Conservation (phyloP, 2,888 invertebrate species). For the Biston stratarius region DNA sequence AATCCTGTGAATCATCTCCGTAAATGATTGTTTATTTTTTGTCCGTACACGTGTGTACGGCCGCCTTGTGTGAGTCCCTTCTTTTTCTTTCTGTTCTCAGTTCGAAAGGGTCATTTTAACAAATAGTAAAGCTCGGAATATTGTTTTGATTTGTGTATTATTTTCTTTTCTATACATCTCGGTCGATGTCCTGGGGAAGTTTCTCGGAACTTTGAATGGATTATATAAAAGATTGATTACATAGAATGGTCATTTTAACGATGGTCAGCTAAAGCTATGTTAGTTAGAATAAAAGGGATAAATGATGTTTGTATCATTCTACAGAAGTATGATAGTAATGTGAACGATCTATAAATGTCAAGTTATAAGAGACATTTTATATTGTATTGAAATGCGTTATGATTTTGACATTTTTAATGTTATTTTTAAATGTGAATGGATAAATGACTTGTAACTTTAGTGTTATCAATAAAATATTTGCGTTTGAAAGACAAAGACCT, state of each 20-base stretch:
- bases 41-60: constrained; percentile 55
- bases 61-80: constrained; percentile 51
- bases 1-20: constrained; percentile 20
- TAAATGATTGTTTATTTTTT: constrained; percentile 58
- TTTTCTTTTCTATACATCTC: constrained; percentile 30
- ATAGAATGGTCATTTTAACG: constrained; percentile 27
- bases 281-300: constrained; percentile 1
- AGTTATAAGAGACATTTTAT: too few species aligned
- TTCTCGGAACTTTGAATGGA: constrained; percentile 40
- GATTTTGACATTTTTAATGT: too few species aligned
- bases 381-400: too few species aligned
- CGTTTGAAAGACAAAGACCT: too few species aligned
- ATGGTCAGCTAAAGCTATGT: constrained; percentile 19
- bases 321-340: too few species aligned
- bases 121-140: constrained; percentile 56
- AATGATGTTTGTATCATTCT: constrained; percentile 3
- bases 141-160: constrained; percentile 45
- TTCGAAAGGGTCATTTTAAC: constrained; percentile 60
- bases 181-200: constrained; percentile 29
- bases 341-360: too few species aligned
- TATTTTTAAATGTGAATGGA: too few species aligned
- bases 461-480: too few species aligned
- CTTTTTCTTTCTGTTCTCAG: constrained; percentile 56
- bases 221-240: constrained; percentile 22
- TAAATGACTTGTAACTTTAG: too few species aligned